Percentiles rank a stretch among this genome's conserved stretches.
These are phyloP conservation scores for Heptranchias perlo DNA, from an alignment of 2,113 vertebrate genomes.

Conservation along the genomic window DNA sequence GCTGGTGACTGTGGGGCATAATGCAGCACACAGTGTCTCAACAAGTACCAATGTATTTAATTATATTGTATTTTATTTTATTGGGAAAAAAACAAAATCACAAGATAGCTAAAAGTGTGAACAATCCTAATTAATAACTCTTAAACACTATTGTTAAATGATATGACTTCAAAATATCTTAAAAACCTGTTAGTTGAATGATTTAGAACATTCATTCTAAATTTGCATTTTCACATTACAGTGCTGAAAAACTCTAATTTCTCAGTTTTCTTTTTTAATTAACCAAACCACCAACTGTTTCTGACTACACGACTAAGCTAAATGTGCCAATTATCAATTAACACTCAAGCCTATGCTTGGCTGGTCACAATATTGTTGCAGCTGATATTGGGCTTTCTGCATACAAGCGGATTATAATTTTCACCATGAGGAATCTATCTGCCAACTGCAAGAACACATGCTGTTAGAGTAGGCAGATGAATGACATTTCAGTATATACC, in stretches of 20 bases:
- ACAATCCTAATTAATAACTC: conserved; percentile 23
- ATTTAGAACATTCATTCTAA: conserved; percentile 29
- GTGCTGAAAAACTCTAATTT: conserved; percentile 27
- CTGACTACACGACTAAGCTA: conserved; percentile 33
- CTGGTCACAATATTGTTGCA: conserved; percentile 36
- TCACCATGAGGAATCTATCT: conserved; percentile 33
- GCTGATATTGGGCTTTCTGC: conserved; percentile 30
- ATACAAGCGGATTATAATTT: conserved; percentile 35
- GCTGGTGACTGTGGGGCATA: not conserved
- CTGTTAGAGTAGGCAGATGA: conserved; percentile 31
- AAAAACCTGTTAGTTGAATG: not conserved
- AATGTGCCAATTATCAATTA: conserved; percentile 35
- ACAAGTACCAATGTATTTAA: not conserved
- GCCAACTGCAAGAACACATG: conserved; percentile 34
- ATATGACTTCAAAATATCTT: not conserved
- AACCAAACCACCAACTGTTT: conserved; percentile 35
- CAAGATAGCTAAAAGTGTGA: not conserved
- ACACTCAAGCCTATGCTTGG: conserved; percentile 33
- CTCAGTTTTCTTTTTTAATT: conserved; percentile 36
- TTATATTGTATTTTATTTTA: not conserved
- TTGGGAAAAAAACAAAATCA: not conserved
- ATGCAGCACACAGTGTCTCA: not conserved
- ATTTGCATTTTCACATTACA: conserved; percentile 27
- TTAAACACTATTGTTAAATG: not conserved
- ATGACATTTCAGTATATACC: conserved; percentile 19